Percentiles rank a stretch among this genome's conserved stretches.
Evolutionary conservation across 2,797 vertebrate genomes (phyloP).

Genomic region (Furcifer pardalis): DNA sequence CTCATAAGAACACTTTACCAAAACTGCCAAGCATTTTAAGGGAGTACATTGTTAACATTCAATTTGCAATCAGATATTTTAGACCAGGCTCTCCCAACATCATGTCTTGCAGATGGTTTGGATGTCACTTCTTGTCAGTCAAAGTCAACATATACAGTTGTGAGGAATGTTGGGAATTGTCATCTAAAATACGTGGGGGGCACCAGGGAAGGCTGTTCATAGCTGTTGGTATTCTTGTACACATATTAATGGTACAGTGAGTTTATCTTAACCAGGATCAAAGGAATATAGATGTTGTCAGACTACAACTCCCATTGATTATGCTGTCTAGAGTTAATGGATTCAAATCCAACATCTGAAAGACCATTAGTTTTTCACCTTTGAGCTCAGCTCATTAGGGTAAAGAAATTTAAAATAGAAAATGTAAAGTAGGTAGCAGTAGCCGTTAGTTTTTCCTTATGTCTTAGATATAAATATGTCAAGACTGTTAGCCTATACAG

Average conservation of each 20-base stretch:
- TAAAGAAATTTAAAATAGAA: background rate
- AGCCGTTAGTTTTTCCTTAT: background rate
- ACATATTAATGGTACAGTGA: too few relatives aligned
- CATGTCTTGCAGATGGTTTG: background rate
- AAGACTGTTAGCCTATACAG: background rate
- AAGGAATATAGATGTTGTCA: background rate
- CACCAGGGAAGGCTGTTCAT: background rate
- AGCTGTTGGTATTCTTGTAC: background rate
- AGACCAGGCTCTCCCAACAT: too few relatives aligned
- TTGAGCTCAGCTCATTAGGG: background rate
- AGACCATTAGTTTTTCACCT: background rate
- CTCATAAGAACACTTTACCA: slow-evolving; percentile 4
- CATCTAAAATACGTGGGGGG: background rate
- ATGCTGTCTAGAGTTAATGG: background rate
- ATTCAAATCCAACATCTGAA: background rate
- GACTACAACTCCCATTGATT: background rate
- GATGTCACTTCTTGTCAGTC: background rate
- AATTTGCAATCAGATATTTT: background rate
- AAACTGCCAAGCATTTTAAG: background rate
- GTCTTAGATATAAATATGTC: background rate
- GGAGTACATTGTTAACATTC: background rate
- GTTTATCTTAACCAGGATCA: too few relatives aligned
- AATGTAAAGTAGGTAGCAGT: background rate
- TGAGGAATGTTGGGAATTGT: background rate
- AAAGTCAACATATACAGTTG: background rate